Percentiles rank a stretch among this genome's conserved stretches.
Evolutionary conservation across 2,797 vertebrate genomes (phyloP).

Genomic region (Amblyopsis hoosieri): DNA sequence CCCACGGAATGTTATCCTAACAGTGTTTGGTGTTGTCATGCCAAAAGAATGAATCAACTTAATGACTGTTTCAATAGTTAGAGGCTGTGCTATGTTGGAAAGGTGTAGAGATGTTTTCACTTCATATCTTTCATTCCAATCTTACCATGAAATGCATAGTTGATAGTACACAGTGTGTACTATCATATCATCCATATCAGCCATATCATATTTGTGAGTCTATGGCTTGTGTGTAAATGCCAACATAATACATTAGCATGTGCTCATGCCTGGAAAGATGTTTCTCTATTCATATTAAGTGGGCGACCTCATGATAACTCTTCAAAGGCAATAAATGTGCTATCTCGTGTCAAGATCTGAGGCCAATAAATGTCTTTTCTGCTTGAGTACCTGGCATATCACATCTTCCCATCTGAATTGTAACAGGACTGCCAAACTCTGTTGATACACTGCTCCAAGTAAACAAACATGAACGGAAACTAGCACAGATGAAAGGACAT

Average conservation of each 20-base stretch:
- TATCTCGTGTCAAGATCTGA: conserved; percentile 44
- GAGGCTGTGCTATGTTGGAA: background rate
- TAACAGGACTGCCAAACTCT: conserved; percentile 49
- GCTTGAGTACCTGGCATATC: conserved; percentile 37
- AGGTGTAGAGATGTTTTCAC: conserved; percentile 19
- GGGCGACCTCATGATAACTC: conserved; percentile 14
- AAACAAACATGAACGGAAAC: conserved; percentile 58
- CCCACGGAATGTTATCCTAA: conserved; percentile 40
- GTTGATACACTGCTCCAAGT: conserved; percentile 44
- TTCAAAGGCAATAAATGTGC: conserved; percentile 31
- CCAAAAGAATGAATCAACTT: conserved; percentile 56
- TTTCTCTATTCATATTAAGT: conserved; percentile 3
- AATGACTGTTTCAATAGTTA: conserved; percentile 1
- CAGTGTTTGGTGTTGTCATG: conserved; percentile 59
- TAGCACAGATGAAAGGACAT: conserved; percentile 57
- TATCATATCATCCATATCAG: background rate
- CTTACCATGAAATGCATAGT: conserved; percentile 5
- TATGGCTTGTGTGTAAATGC: background rate
- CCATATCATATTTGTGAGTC: background rate
- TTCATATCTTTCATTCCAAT: conserved; percentile 9
- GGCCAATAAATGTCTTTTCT: conserved; percentile 55
- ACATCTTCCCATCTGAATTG: conserved; percentile 52
- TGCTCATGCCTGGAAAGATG: conserved; percentile 4
- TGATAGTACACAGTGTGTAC: background rate
- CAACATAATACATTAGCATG: background rate